A percentile compares a stretch with the other conserved stretches of the same genome.
Evolutionary conservation across 2,113 vertebrate species (phyloP).

Genomic region (Ammodytes dubius): DNA sequence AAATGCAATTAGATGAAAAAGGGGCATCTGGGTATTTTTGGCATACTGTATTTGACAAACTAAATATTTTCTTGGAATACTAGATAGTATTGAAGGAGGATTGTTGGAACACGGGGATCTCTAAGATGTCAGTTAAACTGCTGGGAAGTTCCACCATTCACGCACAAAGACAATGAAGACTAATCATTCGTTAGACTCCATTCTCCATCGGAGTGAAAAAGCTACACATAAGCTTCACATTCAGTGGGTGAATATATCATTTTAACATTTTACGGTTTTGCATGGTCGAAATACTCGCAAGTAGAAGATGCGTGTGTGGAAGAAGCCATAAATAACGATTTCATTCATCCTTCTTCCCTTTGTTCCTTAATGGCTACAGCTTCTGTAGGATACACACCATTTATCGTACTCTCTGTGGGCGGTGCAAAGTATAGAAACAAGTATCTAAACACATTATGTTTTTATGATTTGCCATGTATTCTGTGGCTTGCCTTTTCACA

Average conservation of each 20-base stretch:
- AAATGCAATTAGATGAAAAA: no score
- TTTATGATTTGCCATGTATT: not conserved
- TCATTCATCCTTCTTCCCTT: conserved; percentile 11
- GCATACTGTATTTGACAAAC: no score
- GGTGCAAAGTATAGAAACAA: not conserved
- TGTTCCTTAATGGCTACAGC: not conserved
- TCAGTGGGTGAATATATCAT: conserved; percentile 38
- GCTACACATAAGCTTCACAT: conserved; percentile 38
- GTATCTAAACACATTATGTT: not conserved
- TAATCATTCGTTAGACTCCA: conserved; percentile 33
- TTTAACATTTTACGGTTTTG: conserved; percentile 41
- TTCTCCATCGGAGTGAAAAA: conserved; percentile 21
- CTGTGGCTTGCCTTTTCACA: not conserved
- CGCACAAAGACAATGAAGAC: conserved; percentile 47
- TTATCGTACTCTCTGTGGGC: conserved; percentile 8
- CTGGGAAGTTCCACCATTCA: conserved; percentile 28
- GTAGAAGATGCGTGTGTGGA: conserved; percentile 1
- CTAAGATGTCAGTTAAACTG: conserved; percentile 19
- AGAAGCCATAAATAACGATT: conserved; percentile 40
- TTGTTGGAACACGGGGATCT: no score
- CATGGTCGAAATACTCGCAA: conserved; percentile 2
- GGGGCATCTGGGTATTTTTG: no score
- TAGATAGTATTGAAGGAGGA: no score
- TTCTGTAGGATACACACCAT: conserved; percentile 26
- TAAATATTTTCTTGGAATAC: no score